A percentile compares a stretch with the other conserved stretches of the same genome.
Conservation (phyloP, 2,797 vertebrate genomes). For the Jordanella pulchra region DNA sequence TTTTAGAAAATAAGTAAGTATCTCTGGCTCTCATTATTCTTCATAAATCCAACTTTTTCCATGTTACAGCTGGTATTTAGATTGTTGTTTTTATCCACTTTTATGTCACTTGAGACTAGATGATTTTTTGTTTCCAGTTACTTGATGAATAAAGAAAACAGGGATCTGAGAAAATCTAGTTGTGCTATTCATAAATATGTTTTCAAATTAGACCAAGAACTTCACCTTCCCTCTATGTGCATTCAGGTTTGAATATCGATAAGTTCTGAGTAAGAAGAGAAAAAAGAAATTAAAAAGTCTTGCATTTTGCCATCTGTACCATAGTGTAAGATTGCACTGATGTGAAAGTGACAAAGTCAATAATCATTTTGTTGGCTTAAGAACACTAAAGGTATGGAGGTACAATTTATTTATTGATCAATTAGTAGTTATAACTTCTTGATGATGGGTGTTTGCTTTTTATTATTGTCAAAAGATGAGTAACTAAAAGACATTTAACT, state of each 20-base stretch:
- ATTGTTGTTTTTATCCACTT: background rate
- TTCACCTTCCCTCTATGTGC: background rate
- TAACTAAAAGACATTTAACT: background rate
- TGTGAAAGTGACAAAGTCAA: conserved; percentile 39
- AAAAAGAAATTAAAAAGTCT: background rate
- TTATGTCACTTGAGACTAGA: background rate
- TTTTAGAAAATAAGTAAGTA: background rate
- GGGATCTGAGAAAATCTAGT: background rate
- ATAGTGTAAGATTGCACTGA: conserved; percentile 22
- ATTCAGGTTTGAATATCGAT: background rate
- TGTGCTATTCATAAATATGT: background rate
- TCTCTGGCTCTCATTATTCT: background rate
- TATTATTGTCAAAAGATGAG: background rate
- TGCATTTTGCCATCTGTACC: conserved; percentile 44
- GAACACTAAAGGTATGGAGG: background rate
- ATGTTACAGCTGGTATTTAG: background rate
- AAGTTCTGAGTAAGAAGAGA: background rate
- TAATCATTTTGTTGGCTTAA: conserved; percentile 30
- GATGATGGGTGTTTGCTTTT: background rate
- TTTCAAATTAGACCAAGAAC: too few relatives aligned
- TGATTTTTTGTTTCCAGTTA: background rate
- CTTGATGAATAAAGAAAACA: background rate
- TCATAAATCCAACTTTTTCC: background rate
- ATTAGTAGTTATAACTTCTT: background rate
- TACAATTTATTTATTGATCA: background rate